Evolutionary conservation across 2,888 invertebrate species (phyloP).

Genomic region (Apamea monoglypha): DNA sequence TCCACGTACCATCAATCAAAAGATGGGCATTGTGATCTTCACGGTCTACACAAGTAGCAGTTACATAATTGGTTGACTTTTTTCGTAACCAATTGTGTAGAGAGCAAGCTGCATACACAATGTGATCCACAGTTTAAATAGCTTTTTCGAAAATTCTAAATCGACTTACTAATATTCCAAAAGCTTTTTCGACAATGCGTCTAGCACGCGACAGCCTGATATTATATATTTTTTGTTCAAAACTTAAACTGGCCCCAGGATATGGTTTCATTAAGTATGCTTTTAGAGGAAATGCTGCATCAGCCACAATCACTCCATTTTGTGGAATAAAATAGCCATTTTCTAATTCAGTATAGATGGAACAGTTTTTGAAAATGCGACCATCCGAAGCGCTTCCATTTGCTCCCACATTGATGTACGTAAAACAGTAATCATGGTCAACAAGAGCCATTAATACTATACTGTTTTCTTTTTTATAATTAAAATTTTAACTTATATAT

Average conservation of each 20-base stretch:
- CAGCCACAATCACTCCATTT: constrained; percentile 13
- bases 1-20: no score
- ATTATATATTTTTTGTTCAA: constrained; percentile 18
- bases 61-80: no score
- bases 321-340: constrained; percentile 4
- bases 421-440: constrained; percentile 57
- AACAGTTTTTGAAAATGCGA: constrained; percentile 45
- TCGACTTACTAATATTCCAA: constrained; percentile 12
- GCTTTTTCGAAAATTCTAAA: constrained; percentile 15
- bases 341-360: constrained; percentile 32
- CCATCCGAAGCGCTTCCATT: constrained; percentile 36
- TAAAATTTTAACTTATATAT: constrained; percentile 61
- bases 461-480: constrained; percentile 66
- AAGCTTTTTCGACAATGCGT: constrained; percentile 17
- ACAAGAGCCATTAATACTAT: constrained; percentile 66
- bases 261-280: constrained; percentile 27
- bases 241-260: constrained; percentile 5
- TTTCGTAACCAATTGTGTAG: no score
- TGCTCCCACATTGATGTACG: constrained; percentile 50
- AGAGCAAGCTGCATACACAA: no score
- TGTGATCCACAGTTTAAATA: no score
- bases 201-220: constrained; percentile 12
- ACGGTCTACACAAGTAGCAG: no score
- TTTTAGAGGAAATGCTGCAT: constrained; percentile 25
- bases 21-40: no score